Evolutionary conservation across 2,888 invertebrate genomes (phyloP).

Genomic region (Drosophila vallismaia): DNA sequence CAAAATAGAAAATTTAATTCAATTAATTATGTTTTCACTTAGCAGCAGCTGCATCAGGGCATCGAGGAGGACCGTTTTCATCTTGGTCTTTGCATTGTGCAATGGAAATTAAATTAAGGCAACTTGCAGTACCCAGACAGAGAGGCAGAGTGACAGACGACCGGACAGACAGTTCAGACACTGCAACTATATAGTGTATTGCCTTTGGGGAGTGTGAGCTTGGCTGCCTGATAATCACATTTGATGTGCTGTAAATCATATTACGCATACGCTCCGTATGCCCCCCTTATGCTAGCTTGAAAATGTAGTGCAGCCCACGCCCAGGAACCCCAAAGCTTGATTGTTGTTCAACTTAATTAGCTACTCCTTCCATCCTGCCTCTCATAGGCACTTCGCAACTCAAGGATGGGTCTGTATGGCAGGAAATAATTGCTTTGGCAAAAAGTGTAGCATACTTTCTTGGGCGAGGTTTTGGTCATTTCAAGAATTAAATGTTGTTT

Average conservation of each 20-base stretch:
- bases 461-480: background rate
- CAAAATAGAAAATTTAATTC: slow-evolving; percentile 77
- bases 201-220: slow-evolving; percentile 21
- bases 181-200: slow-evolving; percentile 26
- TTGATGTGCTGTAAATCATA: slow-evolving; percentile 70
- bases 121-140: slow-evolving; percentile 40
- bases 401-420: background rate
- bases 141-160: slow-evolving; percentile 4
- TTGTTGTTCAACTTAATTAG: slow-evolving; percentile 73
- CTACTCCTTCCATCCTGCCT: slow-evolving; percentile 17
- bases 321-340: slow-evolving; percentile 44
- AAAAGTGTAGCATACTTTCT: slow-evolving; percentile 63
- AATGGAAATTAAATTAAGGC: slow-evolving; percentile 68
- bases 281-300: slow-evolving; percentile 37
- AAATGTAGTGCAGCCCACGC: slow-evolving; percentile 34
- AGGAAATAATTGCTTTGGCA: slow-evolving; percentile 15
- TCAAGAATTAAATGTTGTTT: background rate
- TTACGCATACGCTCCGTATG: slow-evolving; percentile 63
- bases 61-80: background rate
- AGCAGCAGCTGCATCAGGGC: slow-evolving; percentile 34
- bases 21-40: slow-evolving; percentile 79
- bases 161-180: background rate
- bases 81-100: slow-evolving; percentile 42
- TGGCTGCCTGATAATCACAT: slow-evolving; percentile 61
- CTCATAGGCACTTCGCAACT: slow-evolving; percentile 5